phyloP scores from a whole-genome alignment of 2,888 invertebrate genomes.

The Melipona beecheii region DNA sequence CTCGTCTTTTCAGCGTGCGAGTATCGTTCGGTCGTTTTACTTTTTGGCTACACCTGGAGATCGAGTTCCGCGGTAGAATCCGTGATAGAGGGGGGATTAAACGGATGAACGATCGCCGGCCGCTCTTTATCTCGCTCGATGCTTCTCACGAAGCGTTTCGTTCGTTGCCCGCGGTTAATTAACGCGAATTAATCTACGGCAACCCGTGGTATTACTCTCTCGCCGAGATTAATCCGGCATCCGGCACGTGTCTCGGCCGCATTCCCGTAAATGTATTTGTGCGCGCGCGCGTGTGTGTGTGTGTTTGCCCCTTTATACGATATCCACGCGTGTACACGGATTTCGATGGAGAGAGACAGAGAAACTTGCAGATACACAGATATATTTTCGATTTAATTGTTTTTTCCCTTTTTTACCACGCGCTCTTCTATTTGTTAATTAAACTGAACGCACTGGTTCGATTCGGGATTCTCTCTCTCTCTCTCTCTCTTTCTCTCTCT shows the following conservation, averaged over 20 bases:
- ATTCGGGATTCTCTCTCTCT: background rate
- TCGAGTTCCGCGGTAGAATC: background rate
- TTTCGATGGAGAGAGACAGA: background rate
- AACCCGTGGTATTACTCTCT: constrained; percentile 46
- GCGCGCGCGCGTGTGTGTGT: no score
- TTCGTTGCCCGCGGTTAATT: constrained; percentile 54
- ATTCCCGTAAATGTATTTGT: constrained; percentile 10
- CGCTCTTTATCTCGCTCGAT: background rate
- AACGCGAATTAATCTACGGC: constrained; percentile 61
- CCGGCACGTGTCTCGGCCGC: constrained; percentile 27
- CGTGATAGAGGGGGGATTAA: background rate
- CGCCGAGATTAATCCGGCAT: constrained; percentile 56
- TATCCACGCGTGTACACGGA: background rate
- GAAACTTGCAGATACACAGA: background rate
- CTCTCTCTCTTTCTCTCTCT: no score
- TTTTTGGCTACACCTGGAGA: no score
- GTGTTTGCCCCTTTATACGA: background rate
- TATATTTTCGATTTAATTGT: background rate
- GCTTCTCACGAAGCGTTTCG: constrained; percentile 4
- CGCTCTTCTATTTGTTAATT: background rate
- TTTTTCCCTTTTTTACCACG: background rate
- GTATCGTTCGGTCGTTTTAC: no score
- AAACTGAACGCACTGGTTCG: background rate
- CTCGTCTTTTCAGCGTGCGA: no score
- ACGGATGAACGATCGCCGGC: constrained; percentile 16